Percentiles rank a stretch among this genome's conserved stretches.
phyloP scores from a whole-genome alignment of 2,113 vertebrate genomes.

The Globicephala melas region DNA sequence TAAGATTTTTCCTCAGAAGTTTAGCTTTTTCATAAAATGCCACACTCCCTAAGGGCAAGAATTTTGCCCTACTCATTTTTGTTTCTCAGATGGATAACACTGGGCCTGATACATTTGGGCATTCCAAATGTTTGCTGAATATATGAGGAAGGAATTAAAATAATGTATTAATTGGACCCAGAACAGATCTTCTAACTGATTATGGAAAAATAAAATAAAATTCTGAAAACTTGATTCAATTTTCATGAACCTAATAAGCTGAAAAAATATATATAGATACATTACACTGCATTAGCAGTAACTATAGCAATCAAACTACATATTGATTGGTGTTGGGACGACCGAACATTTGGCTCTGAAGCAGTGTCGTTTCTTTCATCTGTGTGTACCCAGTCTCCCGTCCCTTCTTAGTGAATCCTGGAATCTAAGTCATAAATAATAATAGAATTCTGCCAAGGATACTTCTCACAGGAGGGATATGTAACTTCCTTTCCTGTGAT shows the following conservation, averaged over 20 bases:
- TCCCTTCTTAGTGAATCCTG: constrained; percentile 28
- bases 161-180: not conserved
- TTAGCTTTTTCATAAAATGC: not conserved
- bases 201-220: constrained; percentile 15
- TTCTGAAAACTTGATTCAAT: not conserved
- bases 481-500: not conserved
- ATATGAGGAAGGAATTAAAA: constrained; percentile 4
- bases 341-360: constrained; percentile 10
- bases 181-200: not conserved
- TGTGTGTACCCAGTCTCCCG: not conserved
- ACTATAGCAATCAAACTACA: not conserved
- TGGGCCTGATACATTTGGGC: not conserved
- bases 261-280: not conserved
- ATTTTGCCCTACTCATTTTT: not conserved
- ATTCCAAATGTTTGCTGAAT: not conserved
- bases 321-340: constrained; percentile 2
- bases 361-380: not conserved
- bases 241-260: not conserved
- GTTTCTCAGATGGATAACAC: not conserved
- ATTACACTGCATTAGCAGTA: not conserved
- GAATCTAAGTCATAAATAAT: constrained; percentile 46
- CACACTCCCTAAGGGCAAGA: not conserved
- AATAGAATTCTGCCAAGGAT: constrained; percentile 39
- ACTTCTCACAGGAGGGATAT: constrained; percentile 34
- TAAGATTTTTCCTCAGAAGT: not conserved